These are phyloP conservation scores for Scarus forsteni DNA, from an alignment of 2,797 vertebrate species.

Conservation along the genomic window DNA sequence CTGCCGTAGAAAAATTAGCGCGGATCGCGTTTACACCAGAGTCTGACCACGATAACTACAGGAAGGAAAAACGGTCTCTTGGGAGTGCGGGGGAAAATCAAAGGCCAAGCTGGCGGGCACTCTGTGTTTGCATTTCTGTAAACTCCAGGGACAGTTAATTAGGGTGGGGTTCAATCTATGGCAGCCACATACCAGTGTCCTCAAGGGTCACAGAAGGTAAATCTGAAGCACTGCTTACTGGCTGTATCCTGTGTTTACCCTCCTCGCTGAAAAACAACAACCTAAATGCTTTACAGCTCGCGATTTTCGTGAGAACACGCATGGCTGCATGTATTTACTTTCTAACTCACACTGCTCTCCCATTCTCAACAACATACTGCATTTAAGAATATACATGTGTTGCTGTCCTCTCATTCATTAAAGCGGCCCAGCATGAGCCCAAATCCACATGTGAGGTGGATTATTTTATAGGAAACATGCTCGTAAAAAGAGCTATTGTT, in stretches of 20 bases:
- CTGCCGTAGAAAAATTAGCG: slow-evolving; percentile 34
- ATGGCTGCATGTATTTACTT: slow-evolving; percentile 26
- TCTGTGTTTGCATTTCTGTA: slow-evolving; percentile 50
- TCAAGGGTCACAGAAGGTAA: slow-evolving; percentile 59
- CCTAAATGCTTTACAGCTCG: not conserved
- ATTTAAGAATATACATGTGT: slow-evolving; percentile 28
- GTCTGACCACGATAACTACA: slow-evolving; percentile 57
- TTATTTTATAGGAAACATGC: slow-evolving; percentile 72
- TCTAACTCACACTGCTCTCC: slow-evolving; percentile 47
- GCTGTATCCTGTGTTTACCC: slow-evolving; percentile 29
- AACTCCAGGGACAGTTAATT: slow-evolving; percentile 64
- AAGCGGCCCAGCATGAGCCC: slow-evolving; percentile 52
- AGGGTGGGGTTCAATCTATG: slow-evolving; percentile 61
- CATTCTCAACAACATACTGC: slow-evolving; percentile 43
- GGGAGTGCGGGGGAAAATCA: slow-evolving; percentile 58
- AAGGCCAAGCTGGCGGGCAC: slow-evolving; percentile 44
- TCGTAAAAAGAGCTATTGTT: slow-evolving; percentile 72
- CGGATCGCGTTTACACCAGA: slow-evolving; percentile 55
- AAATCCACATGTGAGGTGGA: slow-evolving; percentile 48
- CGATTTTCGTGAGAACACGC: slow-evolving; percentile 24
- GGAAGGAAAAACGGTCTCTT: slow-evolving; percentile 66
- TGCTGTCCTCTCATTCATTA: slow-evolving; percentile 64
- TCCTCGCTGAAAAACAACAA: slow-evolving; percentile 34
- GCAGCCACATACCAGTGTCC: slow-evolving; percentile 62
- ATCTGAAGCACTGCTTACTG: slow-evolving; percentile 24